Conservation (phyloP, 2,888 invertebrate genomes). For the Camponotus fellah region DNA sequence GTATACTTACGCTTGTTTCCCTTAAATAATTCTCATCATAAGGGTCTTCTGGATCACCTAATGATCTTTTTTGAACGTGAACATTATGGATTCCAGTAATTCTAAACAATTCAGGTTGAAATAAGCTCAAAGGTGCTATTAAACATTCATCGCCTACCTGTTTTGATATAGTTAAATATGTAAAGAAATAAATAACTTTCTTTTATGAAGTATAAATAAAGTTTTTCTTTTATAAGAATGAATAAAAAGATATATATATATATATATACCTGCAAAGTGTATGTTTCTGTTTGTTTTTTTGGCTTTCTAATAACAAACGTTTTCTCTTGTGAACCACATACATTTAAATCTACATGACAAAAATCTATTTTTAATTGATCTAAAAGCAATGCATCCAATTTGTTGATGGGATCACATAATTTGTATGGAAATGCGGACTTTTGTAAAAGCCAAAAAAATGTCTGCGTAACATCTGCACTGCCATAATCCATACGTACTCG, state of each 20-base stretch:
- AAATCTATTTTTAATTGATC: slow-evolving; percentile 95
- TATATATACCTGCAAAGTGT: slow-evolving; percentile 91
- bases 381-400: slow-evolving; percentile 93
- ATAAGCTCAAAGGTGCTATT: slow-evolving; percentile 95
- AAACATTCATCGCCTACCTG: slow-evolving; percentile 96
- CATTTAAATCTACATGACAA: slow-evolving; percentile 96
- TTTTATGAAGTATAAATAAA: too few species aligned
- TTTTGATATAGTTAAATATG: not conserved
- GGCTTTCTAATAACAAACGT: slow-evolving; percentile 92
- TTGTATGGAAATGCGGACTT: slow-evolving; percentile 97
- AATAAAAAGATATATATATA: slow-evolving; percentile 2
- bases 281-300: slow-evolving; percentile 90
- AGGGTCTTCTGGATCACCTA: slow-evolving; percentile 96
- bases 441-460: slow-evolving; percentile 95
- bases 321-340: slow-evolving; percentile 95
- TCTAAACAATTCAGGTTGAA: slow-evolving; percentile 95
- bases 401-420: slow-evolving; percentile 91
- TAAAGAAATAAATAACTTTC: not conserved
- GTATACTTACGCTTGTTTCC: slow-evolving; percentile 91
- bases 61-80: slow-evolving; percentile 90
- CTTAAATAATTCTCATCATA: slow-evolving; percentile 96
- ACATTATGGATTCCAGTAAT: slow-evolving; percentile 93
- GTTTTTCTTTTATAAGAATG: not conserved
- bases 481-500: slow-evolving; percentile 95
- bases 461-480: slow-evolving; percentile 96